Evolutionary conservation across 2,113 vertebrate genomes (phyloP).

Genomic region (Pteronura brasiliensis): DNA sequence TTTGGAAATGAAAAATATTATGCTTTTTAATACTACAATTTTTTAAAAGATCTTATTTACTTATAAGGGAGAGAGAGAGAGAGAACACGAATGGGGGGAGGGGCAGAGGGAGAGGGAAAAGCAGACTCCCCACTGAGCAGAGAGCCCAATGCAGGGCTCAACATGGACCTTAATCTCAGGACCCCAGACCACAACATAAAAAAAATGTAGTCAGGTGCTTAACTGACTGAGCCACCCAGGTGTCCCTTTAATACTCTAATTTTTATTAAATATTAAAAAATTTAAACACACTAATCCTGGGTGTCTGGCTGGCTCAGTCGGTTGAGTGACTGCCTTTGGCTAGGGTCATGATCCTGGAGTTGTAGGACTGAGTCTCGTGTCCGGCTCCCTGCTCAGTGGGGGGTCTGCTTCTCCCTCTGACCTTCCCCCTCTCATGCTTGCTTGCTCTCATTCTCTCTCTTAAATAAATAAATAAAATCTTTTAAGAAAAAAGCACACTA

Average conservation of each 20-base stretch:
- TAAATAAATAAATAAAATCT: too few relatives aligned
- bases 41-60: background rate
- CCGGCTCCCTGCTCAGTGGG: too few relatives aligned
- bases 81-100: background rate
- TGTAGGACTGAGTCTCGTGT: too few relatives aligned
- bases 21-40: background rate
- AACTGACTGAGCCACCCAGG: background rate
- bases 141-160: background rate
- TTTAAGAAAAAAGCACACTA: background rate
- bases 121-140: background rate
- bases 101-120: background rate
- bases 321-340: too few relatives aligned
- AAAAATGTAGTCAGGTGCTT: background rate
- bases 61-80: background rate
- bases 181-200: background rate
- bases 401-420: too few relatives aligned
- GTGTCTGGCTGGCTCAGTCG: too few relatives aligned
- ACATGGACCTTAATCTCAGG: background rate
- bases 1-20: constrained; percentile 9
- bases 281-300: background rate
- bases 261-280: constrained; percentile 23
- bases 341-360: too few relatives aligned
- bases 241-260: background rate
- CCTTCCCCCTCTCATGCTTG: too few relatives aligned
- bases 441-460: too few relatives aligned